Evolutionary conservation across 1,140 invertebrate species (phyloP), one percentile per base, ranked within the genome.

Genomic region (Himalopsyche phryganea): DNA sequence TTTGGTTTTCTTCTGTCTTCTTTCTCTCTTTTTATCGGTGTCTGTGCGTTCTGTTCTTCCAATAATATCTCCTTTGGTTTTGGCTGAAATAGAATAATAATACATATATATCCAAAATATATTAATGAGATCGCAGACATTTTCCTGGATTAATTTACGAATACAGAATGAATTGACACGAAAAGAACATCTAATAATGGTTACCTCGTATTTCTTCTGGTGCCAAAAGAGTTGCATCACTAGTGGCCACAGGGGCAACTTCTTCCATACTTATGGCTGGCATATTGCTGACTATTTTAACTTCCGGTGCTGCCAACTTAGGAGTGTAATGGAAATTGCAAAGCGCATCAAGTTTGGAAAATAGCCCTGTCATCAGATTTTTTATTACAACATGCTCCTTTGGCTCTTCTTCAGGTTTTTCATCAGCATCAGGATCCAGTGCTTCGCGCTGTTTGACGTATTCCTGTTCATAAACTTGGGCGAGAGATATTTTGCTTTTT

Each of bases 321-420:
- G 96, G 96, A 45, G 93, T 96, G 66, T 91, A 98, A 74, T 97
- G 90, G 74, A 90, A 98, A 74, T 98, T 95, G 0, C 87, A 89
- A 2, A 99, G 78, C 0, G 94, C 90, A 80, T 99, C 94, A 10
- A 98, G 78, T 76, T 98, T 90, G 5, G 80, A 69, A 70, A 98
- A 96, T 1, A 99, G 71, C 0, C 78, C 76, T n/a, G 78, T 74
- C 86, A 98, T 91, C 50, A 83, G 75, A 49, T 83, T 78, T 61
- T 82, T 81, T 41, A 98, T 91, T 73, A 89, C 86, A 49, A 82
- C 85, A 66, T 92, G 87, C 66, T 83, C 81, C 67, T 88, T 81
- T 0, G 87, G 85, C 71, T 75, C 83, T 51, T 84, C 81, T 61
- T 89, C 87, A 59, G 84, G 79, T 54, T 64, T 64, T 56, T 89